Percentiles rank a stretch among this genome's conserved stretches.
Evolutionary conservation across 2,113 vertebrate species (phyloP).

Genomic region (Oreocharis arfaki): DNA sequence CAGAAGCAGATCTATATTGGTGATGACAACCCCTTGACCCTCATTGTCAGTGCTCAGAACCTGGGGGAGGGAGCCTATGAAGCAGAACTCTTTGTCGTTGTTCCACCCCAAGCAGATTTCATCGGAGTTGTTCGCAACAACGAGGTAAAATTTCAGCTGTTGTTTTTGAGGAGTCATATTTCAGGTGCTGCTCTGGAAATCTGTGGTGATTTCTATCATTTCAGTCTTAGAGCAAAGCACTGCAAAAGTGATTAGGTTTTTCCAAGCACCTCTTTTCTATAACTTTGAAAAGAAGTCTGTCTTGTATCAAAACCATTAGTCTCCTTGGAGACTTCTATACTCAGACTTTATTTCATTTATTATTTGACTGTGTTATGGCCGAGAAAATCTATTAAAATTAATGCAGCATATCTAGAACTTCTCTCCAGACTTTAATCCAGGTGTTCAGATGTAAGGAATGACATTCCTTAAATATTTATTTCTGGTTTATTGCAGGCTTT

Average conservation of each 20-base stretch:
- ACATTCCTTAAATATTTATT: neutral
- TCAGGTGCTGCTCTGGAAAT: neutral
- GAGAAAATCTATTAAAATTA: neutral
- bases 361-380: neutral
- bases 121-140: conserved; percentile 87
- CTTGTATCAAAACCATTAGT: neutral
- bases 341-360: neutral
- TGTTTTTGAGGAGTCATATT: neutral
- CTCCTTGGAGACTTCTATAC: neutral
- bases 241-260: neutral
- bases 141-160: conserved; percentile 71
- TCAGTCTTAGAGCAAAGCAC: neutral
- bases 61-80: conserved; percentile 95
- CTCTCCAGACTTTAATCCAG: neutral
- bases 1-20: conserved; percentile 91
- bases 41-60: conserved; percentile 85
- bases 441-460: neutral
- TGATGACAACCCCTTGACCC: conserved; percentile 90
- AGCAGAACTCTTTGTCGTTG: conserved; percentile 86
- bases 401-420: neutral
- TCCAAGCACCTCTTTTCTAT: neutral
- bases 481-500: conserved; percentile 71
- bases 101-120: conserved; percentile 91
- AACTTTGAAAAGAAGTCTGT: neutral
- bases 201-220: neutral